Evolutionary conservation across 2,113 vertebrate species (phyloP), one percentile per base, ranked within the genome.

Genomic region (Paradisaea rubra): DNA sequence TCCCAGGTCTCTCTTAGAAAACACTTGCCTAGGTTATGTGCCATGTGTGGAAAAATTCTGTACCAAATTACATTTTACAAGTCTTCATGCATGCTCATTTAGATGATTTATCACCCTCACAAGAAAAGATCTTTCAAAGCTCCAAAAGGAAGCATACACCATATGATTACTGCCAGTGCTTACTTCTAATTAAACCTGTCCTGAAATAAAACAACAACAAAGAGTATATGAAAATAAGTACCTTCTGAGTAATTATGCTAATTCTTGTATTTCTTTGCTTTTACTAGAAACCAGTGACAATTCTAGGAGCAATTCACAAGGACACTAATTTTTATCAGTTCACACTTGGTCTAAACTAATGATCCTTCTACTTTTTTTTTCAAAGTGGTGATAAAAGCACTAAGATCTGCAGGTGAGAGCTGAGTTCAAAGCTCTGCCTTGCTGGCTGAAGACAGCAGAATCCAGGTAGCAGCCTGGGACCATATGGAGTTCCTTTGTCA

Each of bases 81-180:
- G 56, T 76, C 74, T 90, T 88, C 53, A 17, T 57, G 49, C 69
- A 57, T 1, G 5, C n/a, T 93, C 44, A 41, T 91, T 87, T 85
- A 88, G 41, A 64, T 78, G 76, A 94, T 90, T 81, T 94, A 86
- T 91, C 85, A 82, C 35, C 39, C 30, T 87, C 45, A 39, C 53
- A 35, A 78, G 56, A 59, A 66, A 64, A 52, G 42, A 59, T 63
- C 45, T 66, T 85, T 86, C 47, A 73, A 77, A 88, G 60, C 25
- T 66, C 70, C 25, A 76, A 81, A 89, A 84, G 13, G 69, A 81
- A 88, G 56, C n/a, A 56, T 45, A 50, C 45, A 47, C 65, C 23
- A 28, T 68, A n/a, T 56, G 65, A 79, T 91, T 88, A 71, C 28
- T 76, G n/a, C 20, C 72, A 74, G 42, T 24, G 19, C 72, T 86